Percentiles rank a stretch among this genome's conserved stretches.
phyloP scores from a whole-genome alignment of 2,113 vertebrate species.

The Bos javanicus region DNA sequence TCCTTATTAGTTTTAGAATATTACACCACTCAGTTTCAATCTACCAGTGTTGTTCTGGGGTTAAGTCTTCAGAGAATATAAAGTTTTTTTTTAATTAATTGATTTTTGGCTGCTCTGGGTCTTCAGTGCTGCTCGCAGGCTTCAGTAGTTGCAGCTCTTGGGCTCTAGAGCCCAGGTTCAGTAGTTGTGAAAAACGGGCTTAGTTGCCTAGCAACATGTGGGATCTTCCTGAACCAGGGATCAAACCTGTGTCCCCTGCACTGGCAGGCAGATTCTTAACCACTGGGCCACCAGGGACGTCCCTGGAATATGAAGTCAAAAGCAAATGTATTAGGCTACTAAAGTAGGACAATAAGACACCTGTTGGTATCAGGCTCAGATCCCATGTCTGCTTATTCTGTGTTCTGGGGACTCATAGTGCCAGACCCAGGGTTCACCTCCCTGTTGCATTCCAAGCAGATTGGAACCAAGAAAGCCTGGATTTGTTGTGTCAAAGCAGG shows the following conservation, averaged over 20 bases:
- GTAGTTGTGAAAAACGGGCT: background rate
- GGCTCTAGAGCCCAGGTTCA: background rate
- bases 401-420: rapidly evolving
- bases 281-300: background rate
- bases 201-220: background rate
- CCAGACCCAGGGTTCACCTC: rapidly evolving
- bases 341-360: background rate
- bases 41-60: rapidly evolving
- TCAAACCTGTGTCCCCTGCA: background rate
- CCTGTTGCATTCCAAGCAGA: background rate
- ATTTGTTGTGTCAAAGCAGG: background rate
- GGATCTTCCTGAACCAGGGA: background rate
- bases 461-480: background rate
- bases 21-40: background rate
- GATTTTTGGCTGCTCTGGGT: background rate
- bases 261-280: background rate
- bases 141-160: background rate
- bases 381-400: background rate
- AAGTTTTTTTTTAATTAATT: background rate
- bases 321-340: background rate
- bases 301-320: background rate
- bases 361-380: too few relatives aligned
- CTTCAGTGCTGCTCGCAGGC: background rate
- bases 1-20: background rate
- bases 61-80: background rate